These are phyloP conservation scores for Atractosteus spatula DNA, from an alignment of 2,113 vertebrate species.

Conservation along the genomic window DNA sequence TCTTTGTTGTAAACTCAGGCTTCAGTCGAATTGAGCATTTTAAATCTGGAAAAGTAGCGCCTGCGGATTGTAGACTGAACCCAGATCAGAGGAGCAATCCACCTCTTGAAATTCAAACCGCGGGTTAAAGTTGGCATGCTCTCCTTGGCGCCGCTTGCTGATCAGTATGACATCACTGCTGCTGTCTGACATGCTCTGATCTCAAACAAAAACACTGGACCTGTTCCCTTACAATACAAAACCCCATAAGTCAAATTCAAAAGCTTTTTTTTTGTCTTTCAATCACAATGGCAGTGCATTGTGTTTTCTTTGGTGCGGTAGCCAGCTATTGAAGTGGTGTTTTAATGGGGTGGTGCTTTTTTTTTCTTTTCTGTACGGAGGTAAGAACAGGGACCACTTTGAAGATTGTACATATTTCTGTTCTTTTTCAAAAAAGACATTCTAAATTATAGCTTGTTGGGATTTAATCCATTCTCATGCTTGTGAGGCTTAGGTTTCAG, in stretches of 20 bases:
- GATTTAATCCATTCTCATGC: slow-evolving; percentile 48
- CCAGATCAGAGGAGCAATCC: slow-evolving; percentile 10
- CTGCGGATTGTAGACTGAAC: not conserved
- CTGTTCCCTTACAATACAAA: slow-evolving; percentile 36
- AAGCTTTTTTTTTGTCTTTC: slow-evolving; percentile 23
- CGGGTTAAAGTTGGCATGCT: not conserved
- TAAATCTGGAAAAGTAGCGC: slow-evolving; percentile 27
- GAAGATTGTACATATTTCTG: slow-evolving; percentile 57
- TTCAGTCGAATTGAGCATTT: slow-evolving; percentile 9
- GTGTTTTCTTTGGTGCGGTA: slow-evolving; percentile 32
- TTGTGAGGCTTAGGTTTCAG: slow-evolving; percentile 45
- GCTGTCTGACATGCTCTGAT: slow-evolving; percentile 13
- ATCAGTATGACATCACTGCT: slow-evolving; percentile 26
- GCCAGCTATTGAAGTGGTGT: slow-evolving; percentile 43
- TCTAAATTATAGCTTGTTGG: slow-evolving; percentile 52
- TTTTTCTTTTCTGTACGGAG: slow-evolving; percentile 46
- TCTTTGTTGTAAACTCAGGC: not conserved
- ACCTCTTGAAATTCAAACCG: slow-evolving; percentile 1
- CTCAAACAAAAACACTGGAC: not conserved
- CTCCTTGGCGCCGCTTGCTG: slow-evolving; percentile 7
- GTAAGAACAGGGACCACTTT: slow-evolving; percentile 42
- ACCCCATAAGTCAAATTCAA: slow-evolving; percentile 43
- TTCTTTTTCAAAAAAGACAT: slow-evolving; percentile 53
- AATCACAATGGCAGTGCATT: slow-evolving; percentile 34
- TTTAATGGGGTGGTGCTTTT: slow-evolving; percentile 44